Base-by-base conservation (phyloP, 2,888 invertebrate genomes). In the Gandaritis pyraliata region DNA sequence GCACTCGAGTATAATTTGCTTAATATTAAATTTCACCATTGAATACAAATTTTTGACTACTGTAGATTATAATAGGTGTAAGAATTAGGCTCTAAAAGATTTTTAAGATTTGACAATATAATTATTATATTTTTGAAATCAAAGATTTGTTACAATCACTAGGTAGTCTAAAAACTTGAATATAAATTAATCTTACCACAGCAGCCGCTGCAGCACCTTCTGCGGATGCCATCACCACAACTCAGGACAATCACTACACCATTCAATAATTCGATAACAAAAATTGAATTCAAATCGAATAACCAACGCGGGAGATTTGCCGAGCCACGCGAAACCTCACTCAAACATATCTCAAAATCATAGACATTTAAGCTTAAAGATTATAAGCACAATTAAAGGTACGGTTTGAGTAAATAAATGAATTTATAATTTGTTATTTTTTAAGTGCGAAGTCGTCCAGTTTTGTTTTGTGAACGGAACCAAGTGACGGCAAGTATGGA, bases 381-480 rank as follows among this genome's bases (percentile, higher is more conserved):
- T 29, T 30, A 29, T 8, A 11, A n/a, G 11, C 15, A 46, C 1
- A 5, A 45, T 33, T 16, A 2, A 15, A 41, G 10, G 18, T 43
- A 43, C 1, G 15, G n/a, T 11, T 2, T 50, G 10, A 30, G 16
- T 55, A 47, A 53, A 43, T 47, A 48, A 61, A 65, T 68, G 29
- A 53, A 50, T 65, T 58, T 63, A 41, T 59, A 61, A 61, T 69
- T 65, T 49, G 67, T 72, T 73, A 23, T 23, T 76, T 81, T 75
- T 67, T 73, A 72, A 73, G 68, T 67, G 71, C 64, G 81, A 76
- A 90, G 86, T 92, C 94, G 88, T 93, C 91, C 92, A 90, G 86
- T 88, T 88, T 83, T 88, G 90, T 90, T 90, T 90, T 92, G 87
- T 82, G 88, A 87, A 77, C 81, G 87, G 84, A 86, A 88, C 82